A percentile compares a stretch with the other conserved stretches of the same genome.
These are phyloP conservation scores for Bombus breviceps DNA, from an alignment of 1,140 invertebrate genomes.

Conservation along the genomic window DNA sequence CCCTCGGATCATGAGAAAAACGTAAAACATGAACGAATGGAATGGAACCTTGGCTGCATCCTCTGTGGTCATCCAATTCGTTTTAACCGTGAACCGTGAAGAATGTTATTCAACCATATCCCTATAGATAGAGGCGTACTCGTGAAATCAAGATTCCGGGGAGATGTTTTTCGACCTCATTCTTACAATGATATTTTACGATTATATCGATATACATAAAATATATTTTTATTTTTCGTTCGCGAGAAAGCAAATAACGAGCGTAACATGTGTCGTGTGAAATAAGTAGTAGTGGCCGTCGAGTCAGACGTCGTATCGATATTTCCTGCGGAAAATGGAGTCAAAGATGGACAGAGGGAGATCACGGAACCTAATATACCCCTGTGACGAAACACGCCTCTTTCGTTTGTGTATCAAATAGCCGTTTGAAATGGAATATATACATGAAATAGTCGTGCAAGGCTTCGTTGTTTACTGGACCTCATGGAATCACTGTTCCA, in stretches of 20 bases:
- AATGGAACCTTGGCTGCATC: too few species aligned
- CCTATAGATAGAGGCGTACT: not conserved
- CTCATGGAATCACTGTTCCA: not conserved
- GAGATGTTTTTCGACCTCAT: too few species aligned
- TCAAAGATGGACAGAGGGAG: not conserved
- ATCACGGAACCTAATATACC: conserved; percentile 10
- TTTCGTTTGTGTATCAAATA: not conserved
- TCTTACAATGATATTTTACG: not conserved
- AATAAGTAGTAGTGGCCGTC: not conserved
- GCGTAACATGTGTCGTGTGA: too few species aligned
- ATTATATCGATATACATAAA: too few species aligned
- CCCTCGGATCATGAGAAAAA: not conserved
- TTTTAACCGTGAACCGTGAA: conserved; percentile 10
- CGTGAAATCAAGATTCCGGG: conserved; percentile 1
- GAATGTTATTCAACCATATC: not conserved
- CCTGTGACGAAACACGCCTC: not conserved
- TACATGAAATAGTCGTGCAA: not conserved
- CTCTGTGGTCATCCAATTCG: conserved; percentile 8
- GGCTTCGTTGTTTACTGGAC: not conserved
- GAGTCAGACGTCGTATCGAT: not conserved
- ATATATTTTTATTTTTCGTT: too few species aligned
- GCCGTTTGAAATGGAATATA: not conserved
- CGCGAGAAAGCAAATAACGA: too few species aligned
- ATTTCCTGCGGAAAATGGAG: not conserved
- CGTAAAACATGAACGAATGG: too few species aligned